Evolutionary conservation across 2,797 vertebrate species (phyloP).

Genomic region (Girardinus metallicus): DNA sequence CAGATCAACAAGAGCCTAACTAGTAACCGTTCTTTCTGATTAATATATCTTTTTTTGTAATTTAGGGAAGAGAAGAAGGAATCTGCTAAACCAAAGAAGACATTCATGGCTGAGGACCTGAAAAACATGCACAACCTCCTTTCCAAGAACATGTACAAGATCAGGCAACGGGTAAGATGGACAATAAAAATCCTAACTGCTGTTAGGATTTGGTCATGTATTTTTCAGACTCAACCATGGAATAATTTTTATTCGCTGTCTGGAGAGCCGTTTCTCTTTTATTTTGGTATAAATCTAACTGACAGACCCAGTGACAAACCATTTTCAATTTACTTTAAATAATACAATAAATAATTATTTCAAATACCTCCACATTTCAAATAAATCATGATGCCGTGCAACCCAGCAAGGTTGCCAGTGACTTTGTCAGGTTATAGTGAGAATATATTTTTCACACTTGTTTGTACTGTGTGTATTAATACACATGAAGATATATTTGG

Average conservation of each 20-base stretch:
- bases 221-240: neutral
- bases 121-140: conserved; percentile 91
- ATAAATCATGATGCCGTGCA: too few species aligned
- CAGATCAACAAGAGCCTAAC: neutral
- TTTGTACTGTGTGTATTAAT: neutral
- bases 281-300: neutral
- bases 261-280: neutral
- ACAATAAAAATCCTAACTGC: neutral
- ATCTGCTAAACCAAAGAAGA: conserved; percentile 80
- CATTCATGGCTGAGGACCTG: conserved; percentile 83
- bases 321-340: too few species aligned
- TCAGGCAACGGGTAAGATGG: conserved; percentile 89
- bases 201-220: neutral
- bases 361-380: too few species aligned
- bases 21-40: conserved; percentile 15
- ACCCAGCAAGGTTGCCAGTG: too few species aligned
- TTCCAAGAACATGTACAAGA: conserved; percentile 97
- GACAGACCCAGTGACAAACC: too few species aligned
- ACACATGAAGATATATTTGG: too few species aligned
- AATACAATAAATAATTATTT: too few species aligned
- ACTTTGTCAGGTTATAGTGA: neutral
- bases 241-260: neutral
- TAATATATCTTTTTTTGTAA: conserved; percentile 6
- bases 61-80: conserved; percentile 82
- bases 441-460: neutral